Evolutionary conservation across 2,888 invertebrate genomes (phyloP).

Genomic region (Monoplex corrugatus): DNA sequence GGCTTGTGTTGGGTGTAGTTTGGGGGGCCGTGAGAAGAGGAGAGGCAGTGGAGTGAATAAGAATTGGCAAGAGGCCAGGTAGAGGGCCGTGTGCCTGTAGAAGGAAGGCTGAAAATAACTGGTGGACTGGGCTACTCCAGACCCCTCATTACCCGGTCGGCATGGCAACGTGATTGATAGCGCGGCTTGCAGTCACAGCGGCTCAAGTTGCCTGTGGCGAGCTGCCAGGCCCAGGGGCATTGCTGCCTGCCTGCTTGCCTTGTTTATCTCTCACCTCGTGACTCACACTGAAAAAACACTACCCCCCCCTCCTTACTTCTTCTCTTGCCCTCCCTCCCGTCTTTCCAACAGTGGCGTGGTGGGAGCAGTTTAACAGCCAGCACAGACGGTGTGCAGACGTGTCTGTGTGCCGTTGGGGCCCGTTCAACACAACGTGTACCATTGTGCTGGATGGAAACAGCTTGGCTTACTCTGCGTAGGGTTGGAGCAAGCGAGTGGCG

Average conservation of each 20-base stretch:
- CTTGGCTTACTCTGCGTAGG: too few species aligned
- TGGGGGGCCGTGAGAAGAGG: neutral
- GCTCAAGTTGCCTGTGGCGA: slow-evolving; percentile 48
- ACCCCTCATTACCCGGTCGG: slow-evolving; percentile 53
- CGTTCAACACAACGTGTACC: too few species aligned
- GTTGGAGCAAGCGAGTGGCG: too few species aligned
- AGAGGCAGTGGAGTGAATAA: neutral
- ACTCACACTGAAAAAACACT: slow-evolving; percentile 41
- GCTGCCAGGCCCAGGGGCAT: slow-evolving; percentile 27
- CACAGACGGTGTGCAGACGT: too few species aligned
- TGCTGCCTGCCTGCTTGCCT: slow-evolving; percentile 31
- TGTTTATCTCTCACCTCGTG: slow-evolving; percentile 44
- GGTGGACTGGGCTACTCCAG: slow-evolving; percentile 40
- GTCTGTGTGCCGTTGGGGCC: too few species aligned
- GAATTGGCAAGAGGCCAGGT: slow-evolving; percentile 17
- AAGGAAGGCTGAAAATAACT: slow-evolving; percentile 29
- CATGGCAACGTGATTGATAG: slow-evolving; percentile 58
- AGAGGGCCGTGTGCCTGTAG: neutral
- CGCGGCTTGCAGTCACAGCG: slow-evolving; percentile 50
- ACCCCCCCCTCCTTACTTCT: neutral
- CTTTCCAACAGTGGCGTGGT: too few species aligned
- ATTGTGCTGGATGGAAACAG: too few species aligned
- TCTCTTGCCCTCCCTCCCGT: neutral
- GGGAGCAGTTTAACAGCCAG: too few species aligned
- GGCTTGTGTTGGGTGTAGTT: slow-evolving; percentile 5